Evolutionary conservation across 2,888 invertebrate genomes (phyloP).

Genomic region (Labia minor): DNA sequence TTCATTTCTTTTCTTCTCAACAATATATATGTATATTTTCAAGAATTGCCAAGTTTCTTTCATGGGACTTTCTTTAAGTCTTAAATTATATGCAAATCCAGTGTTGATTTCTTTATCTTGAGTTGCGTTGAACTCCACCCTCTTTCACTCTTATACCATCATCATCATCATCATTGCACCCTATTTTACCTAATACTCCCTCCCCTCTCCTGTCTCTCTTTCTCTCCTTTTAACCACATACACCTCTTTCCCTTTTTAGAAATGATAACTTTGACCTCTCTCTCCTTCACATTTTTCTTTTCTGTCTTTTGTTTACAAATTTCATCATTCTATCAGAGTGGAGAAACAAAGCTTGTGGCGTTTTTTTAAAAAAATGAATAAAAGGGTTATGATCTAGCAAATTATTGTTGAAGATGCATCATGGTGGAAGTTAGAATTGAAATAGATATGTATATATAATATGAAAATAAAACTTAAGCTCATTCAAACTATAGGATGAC

Average conservation of each 20-base stretch:
- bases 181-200: not conserved
- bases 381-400: not conserved
- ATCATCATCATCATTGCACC: no score
- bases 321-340: not conserved
- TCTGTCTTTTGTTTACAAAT: not conserved
- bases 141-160: no score
- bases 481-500: no score
- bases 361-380: no score
- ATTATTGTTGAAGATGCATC: not conserved
- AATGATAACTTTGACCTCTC: not conserved
- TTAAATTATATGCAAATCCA: constrained; percentile 13
- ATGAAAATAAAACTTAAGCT: no score
- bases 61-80: not conserved
- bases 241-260: no score
- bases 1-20: not conserved
- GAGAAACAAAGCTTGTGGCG: not conserved
- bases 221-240: no score
- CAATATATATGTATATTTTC: not conserved
- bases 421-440: no score
- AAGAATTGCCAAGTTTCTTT: constrained; percentile 7
- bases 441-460: no score
- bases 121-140: not conserved
- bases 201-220: not conserved
- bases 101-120: constrained; percentile 13
- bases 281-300: not conserved